phyloP scores from a whole-genome alignment of 2,888 invertebrate species.

The Coremacera marginata region DNA sequence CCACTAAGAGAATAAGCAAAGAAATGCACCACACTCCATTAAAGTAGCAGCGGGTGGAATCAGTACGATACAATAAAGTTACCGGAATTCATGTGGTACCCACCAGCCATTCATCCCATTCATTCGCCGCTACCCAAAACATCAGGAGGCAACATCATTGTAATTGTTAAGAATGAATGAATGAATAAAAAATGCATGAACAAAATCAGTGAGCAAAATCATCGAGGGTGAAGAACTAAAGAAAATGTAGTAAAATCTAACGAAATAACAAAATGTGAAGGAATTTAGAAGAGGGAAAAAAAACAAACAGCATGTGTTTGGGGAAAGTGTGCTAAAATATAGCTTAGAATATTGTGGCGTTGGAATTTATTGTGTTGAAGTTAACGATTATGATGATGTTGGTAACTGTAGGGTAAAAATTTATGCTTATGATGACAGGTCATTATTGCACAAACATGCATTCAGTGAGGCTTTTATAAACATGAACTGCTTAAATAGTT shows the following conservation, averaged over 20 bases:
- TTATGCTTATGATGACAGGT: not conserved
- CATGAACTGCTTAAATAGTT: too few species aligned
- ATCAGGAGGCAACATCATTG: not conserved
- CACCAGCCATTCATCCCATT: not conserved
- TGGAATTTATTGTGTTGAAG: too few species aligned
- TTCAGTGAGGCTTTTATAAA: too few species aligned
- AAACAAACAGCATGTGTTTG: not conserved
- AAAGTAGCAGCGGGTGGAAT: not conserved
- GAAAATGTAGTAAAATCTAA: not conserved
- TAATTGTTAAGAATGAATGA: slow-evolving; percentile 19
- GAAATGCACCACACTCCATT: not conserved
- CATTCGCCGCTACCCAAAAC: not conserved
- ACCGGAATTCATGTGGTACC: not conserved
- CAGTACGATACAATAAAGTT: not conserved
- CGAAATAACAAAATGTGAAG: not conserved
- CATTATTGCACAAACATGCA: not conserved
- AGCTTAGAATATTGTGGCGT: too few species aligned
- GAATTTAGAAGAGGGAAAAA: not conserved
- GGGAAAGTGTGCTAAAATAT: too few species aligned
- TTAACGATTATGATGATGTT: too few species aligned
- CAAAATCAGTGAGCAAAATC: not conserved
- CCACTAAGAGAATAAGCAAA: not conserved
- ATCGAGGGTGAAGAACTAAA: not conserved
- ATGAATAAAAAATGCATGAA: slow-evolving; percentile 6
- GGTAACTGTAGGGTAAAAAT: too few species aligned